Conservation (phyloP, 2,888 invertebrate genomes). For the Caenorhabditis imperialis region DNA sequence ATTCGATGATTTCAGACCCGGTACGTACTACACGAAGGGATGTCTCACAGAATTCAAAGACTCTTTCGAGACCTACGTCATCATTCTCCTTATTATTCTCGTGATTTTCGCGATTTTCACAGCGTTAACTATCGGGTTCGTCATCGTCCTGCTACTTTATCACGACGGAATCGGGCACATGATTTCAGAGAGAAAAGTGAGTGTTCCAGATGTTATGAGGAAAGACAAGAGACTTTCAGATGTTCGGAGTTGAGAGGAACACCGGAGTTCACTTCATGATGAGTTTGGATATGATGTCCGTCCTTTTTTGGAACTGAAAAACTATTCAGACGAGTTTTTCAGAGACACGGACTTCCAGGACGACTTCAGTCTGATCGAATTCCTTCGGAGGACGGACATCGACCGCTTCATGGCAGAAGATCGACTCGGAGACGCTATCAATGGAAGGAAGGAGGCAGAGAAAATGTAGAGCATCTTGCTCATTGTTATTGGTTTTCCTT, state of each 20-base stretch:
- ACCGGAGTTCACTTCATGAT: constrained; percentile 49
- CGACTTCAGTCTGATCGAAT: constrained; percentile 52
- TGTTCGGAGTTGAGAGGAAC: constrained; percentile 48
- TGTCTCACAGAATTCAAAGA: constrained; percentile 9
- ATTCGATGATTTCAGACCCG: constrained; percentile 5
- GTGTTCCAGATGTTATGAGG: neutral
- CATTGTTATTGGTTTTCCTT: neutral
- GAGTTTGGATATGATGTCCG: constrained; percentile 35
- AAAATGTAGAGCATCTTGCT: too few species aligned
- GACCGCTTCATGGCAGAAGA: constrained; percentile 40
- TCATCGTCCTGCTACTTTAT: constrained; percentile 37
- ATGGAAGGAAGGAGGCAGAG: constrained; percentile 33
- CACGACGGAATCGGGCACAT: constrained; percentile 44
- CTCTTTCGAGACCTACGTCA: neutral
- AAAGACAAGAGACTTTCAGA: neutral
- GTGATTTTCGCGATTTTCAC: constrained; percentile 44
- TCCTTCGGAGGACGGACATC: constrained; percentile 41
- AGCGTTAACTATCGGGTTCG: constrained; percentile 28
- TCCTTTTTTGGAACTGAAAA: neutral
- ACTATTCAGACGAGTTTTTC: constrained; percentile 1
- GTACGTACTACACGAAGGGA: constrained; percentile 10
- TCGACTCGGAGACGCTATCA: constrained; percentile 4
- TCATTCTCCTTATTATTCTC: constrained; percentile 12
- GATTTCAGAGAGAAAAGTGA: constrained; percentile 21
- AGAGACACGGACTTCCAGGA: constrained; percentile 35